A percentile compares a stretch with the other conserved stretches of the same genome.
Evolutionary conservation across 2,797 vertebrate genomes (phyloP).

Genomic region (Sus cebifrons): DNA sequence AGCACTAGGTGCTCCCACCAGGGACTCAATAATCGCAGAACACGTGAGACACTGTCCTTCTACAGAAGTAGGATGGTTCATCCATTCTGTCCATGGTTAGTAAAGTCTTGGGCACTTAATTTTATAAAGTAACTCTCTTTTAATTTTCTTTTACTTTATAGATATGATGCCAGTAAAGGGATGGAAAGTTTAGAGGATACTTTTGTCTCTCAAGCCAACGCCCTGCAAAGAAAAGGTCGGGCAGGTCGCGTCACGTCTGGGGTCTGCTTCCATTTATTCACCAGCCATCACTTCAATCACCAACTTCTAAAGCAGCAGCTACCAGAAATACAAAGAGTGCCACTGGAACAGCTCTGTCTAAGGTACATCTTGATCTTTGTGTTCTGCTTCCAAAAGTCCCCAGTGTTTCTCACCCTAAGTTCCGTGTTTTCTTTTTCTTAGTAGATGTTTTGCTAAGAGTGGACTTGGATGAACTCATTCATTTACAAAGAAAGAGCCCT

Average conservation of each 20-base stretch:
- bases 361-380: slow-evolving; percentile 89
- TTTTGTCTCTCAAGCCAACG: slow-evolving; percentile 97
- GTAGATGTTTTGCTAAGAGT: slow-evolving; percentile 15
- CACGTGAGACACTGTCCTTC: background rate
- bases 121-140: slow-evolving; percentile 20
- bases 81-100: background rate
- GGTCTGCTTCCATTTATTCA: slow-evolving; percentile 98
- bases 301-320: slow-evolving; percentile 96
- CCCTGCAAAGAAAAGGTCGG: slow-evolving; percentile 96
- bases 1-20: background rate
- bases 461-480: background rate
- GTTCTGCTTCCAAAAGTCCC: background rate
- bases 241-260: slow-evolving; percentile 98
- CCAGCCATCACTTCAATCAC: slow-evolving; percentile 96
- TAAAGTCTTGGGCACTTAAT: background rate
- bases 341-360: slow-evolving; percentile 98
- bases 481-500: slow-evolving; percentile 41
- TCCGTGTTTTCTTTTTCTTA: slow-evolving; percentile 41
- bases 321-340: slow-evolving; percentile 98
- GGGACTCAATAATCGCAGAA: background rate
- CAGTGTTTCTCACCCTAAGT: background rate
- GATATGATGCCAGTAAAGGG: slow-evolving; percentile 97
- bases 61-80: background rate
- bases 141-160: slow-evolving; percentile 83
- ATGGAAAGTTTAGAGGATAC: slow-evolving; percentile 99